Conservation (phyloP, 2,113 vertebrate genomes). For the Ceyx cyanopectus region DNA sequence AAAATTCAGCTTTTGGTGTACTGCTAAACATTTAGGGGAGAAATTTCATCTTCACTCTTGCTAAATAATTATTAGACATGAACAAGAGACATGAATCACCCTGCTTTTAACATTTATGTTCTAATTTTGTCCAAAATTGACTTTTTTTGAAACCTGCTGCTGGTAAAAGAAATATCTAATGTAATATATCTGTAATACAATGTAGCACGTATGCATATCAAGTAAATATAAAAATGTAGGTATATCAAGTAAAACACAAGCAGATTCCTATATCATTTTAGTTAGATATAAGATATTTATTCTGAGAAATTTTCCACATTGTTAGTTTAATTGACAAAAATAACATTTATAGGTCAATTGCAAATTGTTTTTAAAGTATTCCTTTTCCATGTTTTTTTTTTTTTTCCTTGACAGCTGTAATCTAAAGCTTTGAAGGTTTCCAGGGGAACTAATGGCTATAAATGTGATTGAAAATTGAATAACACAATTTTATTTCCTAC, state of each 20-base stretch:
- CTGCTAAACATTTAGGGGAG: background rate
- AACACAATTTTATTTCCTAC: constrained; percentile 15
- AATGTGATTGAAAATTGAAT: constrained; percentile 5
- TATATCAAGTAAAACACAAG: background rate
- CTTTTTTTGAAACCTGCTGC: background rate
- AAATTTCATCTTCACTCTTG: background rate
- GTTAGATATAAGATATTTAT: background rate
- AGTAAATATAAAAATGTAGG: background rate
- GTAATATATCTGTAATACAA: background rate
- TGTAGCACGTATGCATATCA: fast-evolving
- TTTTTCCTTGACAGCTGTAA: constrained; percentile 12
- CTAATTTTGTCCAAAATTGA: background rate
- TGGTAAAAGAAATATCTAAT: background rate
- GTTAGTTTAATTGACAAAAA: background rate
- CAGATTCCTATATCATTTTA: background rate
- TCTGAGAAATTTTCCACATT: background rate
- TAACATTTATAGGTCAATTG: background rate
- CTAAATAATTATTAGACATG: background rate
- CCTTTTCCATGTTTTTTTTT: background rate
- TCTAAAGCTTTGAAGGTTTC: constrained; percentile 26
- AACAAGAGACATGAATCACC: background rate
- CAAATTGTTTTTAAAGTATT: constrained; percentile 2
- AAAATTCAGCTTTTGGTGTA: background rate
- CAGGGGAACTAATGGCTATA: constrained; percentile 18
- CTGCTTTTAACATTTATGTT: background rate